Conservation (phyloP, 1,140 invertebrate genomes). For the Procambarus virginalis region DNA sequence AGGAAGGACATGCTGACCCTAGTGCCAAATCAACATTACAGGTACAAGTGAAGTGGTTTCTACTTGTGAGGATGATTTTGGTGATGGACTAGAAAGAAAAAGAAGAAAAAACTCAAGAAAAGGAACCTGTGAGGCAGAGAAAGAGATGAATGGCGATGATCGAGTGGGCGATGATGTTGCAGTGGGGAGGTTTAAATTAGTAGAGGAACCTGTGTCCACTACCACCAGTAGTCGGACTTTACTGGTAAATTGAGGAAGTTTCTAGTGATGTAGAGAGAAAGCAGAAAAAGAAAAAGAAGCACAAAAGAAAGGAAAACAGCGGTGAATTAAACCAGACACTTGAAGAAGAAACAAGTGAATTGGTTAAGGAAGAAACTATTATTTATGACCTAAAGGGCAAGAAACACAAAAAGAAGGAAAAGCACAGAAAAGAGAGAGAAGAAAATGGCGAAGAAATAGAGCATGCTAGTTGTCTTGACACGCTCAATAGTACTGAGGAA, state of each 20-base stretch:
- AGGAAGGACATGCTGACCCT: not conserved
- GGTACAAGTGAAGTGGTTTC: not conserved
- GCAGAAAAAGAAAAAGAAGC: conserved; percentile 27
- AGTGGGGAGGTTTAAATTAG: not conserved
- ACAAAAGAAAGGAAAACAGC: not conserved
- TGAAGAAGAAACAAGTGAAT: not conserved
- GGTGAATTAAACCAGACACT: not conserved
- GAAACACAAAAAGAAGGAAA: not conserved
- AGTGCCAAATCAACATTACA: not conserved
- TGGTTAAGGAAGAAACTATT: not conserved
- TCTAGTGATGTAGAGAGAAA: not conserved
- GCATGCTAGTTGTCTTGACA: not conserved
- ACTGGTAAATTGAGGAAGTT: not conserved
- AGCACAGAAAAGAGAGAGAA: not conserved
- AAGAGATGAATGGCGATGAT: not conserved
- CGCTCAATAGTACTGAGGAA: not conserved
- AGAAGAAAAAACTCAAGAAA: not conserved
- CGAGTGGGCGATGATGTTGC: not conserved
- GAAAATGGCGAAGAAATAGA: not conserved
- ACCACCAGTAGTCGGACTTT: not conserved
- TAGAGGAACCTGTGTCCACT: no score
- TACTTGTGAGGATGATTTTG: not conserved
- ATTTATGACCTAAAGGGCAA: not conserved
- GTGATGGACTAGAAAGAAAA: not conserved
- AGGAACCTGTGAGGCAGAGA: not conserved